These are phyloP conservation scores for Ibidorhyncha struthersii DNA, from an alignment of 2,113 vertebrate genomes.

Conservation along the genomic window DNA sequence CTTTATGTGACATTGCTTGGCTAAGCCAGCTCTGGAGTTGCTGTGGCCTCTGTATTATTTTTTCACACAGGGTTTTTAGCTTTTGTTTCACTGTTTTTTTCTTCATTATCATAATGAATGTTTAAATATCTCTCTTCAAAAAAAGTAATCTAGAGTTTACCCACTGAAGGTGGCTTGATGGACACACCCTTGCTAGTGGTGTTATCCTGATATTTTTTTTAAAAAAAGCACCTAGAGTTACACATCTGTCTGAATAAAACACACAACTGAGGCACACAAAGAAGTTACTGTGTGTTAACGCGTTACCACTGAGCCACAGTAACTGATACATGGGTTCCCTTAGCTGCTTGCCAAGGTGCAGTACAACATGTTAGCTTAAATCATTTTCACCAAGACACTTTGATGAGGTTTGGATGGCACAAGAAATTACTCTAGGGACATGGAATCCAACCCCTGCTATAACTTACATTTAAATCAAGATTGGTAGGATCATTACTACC, in stretches of 20 bases:
- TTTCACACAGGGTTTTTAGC: background rate
- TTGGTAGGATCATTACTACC: background rate
- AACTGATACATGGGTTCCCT: background rate
- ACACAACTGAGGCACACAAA: background rate
- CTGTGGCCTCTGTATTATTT: background rate
- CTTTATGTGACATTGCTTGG: constrained; percentile 2
- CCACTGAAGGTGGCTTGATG: background rate
- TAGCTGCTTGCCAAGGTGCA: background rate
- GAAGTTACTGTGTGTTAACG: background rate
- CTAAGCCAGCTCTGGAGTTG: constrained; percentile 4
- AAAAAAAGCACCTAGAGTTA: background rate
- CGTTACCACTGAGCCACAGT: background rate
- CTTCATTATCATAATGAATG: background rate
- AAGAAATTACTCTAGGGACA: background rate
- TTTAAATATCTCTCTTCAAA: background rate
- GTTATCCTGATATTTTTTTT: background rate
- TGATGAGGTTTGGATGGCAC: background rate
- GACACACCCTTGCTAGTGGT: background rate
- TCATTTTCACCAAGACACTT: background rate
- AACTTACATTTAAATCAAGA: background rate
- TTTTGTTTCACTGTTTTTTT: background rate
- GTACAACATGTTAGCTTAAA: background rate
- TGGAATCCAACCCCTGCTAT: background rate
- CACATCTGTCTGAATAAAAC: background rate
- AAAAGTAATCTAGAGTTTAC: background rate